Percentiles rank a stretch among this genome's conserved stretches.
Conservation (phyloP, 2,113 vertebrate genomes). For the Dromaius novaehollandiae region DNA sequence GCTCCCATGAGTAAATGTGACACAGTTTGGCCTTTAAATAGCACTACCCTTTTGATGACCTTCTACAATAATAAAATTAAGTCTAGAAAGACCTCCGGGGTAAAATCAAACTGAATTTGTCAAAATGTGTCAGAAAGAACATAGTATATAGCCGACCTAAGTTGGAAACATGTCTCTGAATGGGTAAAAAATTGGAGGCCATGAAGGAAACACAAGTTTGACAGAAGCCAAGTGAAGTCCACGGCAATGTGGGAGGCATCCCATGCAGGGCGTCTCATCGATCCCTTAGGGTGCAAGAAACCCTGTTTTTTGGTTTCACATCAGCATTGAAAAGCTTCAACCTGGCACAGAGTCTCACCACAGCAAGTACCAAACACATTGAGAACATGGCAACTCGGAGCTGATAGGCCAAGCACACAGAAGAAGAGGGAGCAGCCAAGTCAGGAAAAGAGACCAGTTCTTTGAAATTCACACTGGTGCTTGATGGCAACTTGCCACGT, state of each 20-base stretch:
- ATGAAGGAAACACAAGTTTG: not conserved
- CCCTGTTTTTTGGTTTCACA: not conserved
- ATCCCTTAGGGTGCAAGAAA: not conserved
- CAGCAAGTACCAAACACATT: not conserved
- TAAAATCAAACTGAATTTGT: conserved; percentile 64
- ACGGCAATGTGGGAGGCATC: not conserved
- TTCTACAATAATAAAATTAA: conserved; percentile 64
- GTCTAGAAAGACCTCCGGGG: conserved; percentile 42
- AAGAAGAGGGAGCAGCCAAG: not conserved
- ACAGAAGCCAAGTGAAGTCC: not conserved
- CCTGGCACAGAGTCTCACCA: not conserved
- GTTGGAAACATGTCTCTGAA: not conserved
- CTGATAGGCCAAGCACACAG: not conserved
- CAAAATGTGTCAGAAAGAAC: conserved; percentile 46
- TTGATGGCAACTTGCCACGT: not conserved
- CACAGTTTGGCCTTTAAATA: conserved; percentile 52
- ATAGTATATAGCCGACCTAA: not conserved
- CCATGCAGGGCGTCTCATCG: not conserved
- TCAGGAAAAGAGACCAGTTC: not conserved
- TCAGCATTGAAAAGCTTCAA: not conserved
- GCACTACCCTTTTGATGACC: conserved; percentile 59
- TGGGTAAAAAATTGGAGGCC: conserved; percentile 18
- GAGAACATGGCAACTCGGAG: fast-evolving
- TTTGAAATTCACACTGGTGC: conserved; percentile 5
- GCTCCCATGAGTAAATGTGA: conserved; percentile 38